Conservation (phyloP, 2,888 invertebrate genomes). For the Drosophila nr. medialis region DNA sequence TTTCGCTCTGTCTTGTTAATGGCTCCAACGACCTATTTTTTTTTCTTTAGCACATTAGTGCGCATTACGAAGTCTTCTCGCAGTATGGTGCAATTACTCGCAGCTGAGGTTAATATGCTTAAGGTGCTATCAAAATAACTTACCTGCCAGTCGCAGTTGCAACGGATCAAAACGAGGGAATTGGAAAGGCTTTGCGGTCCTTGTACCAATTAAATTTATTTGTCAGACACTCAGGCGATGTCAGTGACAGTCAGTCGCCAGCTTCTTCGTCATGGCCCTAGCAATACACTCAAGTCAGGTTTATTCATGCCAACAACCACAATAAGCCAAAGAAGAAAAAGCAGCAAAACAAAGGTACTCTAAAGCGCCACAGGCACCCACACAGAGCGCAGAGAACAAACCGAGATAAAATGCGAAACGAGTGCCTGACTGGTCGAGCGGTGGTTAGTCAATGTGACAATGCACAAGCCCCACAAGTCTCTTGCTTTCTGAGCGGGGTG, state of each 20-base stretch:
- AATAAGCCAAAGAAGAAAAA: conserved; percentile 31
- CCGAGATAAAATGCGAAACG: conserved; percentile 40
- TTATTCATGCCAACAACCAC: conserved; percentile 53
- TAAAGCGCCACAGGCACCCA: conserved; percentile 50
- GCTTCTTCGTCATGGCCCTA: conserved; percentile 21
- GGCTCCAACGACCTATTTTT: neutral
- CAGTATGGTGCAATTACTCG: neutral
- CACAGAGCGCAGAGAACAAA: conserved; percentile 27
- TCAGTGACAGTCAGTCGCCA: conserved; percentile 48
- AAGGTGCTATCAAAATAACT: conserved; percentile 15
- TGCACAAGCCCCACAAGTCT: conserved; percentile 42
- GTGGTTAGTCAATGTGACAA: conserved; percentile 68
- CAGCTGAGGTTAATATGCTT: conserved; percentile 5
- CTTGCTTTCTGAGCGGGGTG: conserved; percentile 13
- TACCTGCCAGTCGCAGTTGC: conserved; percentile 20
- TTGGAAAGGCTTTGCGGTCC: conserved; percentile 49
- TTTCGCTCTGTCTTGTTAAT: neutral
- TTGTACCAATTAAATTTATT: conserved; percentile 74
- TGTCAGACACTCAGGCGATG: conserved; percentile 58
- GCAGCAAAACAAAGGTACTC: conserved; percentile 62
- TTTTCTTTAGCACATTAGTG: conserved; percentile 1
- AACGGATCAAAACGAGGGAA: conserved; percentile 8
- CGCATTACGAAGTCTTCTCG: neutral
- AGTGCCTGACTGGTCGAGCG: conserved; percentile 30
- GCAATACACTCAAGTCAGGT: conserved; percentile 61